Evolutionary conservation across 2,113 vertebrate species (phyloP).

Genomic region (Synchiropus splendidus): DNA sequence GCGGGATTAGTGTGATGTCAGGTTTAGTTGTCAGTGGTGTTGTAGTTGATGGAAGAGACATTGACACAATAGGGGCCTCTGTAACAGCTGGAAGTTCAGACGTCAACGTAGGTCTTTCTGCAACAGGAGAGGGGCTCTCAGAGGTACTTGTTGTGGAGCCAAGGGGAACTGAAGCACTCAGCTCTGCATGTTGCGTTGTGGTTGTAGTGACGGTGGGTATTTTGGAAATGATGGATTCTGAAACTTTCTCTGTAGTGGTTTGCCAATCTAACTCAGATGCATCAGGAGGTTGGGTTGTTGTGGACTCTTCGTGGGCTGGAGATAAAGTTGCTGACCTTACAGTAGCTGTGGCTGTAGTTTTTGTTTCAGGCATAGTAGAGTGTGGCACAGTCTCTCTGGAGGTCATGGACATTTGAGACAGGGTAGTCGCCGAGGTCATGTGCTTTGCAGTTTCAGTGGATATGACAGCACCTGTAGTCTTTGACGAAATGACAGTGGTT

Average conservation of each 20-base stretch:
- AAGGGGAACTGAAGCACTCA: slow-evolving; percentile 3
- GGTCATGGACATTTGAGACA: slow-evolving; percentile 2
- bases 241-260: slow-evolving; percentile 34
- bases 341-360: slow-evolving; percentile 21
- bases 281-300: slow-evolving; percentile 32
- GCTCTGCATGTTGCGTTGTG: not conserved
- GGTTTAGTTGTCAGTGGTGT: slow-evolving; percentile 6
- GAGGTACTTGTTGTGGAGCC: slow-evolving; percentile 23
- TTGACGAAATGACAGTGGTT: slow-evolving; percentile 14
- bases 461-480: slow-evolving; percentile 29
- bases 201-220: slow-evolving; percentile 7
- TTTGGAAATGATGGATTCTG: slow-evolving; percentile 22
- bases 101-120: slow-evolving; percentile 23
- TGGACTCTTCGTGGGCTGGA: slow-evolving; percentile 12
- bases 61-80: slow-evolving; percentile 23
- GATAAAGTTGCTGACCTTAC: slow-evolving; percentile 13
- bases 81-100: slow-evolving; percentile 21
- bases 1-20: slow-evolving; percentile 29
- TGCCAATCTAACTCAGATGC: slow-evolving; percentile 35
- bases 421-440: slow-evolving; percentile 15
- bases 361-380: slow-evolving; percentile 12
- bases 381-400: slow-evolving; percentile 28
- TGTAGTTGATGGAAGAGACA: slow-evolving; percentile 18
- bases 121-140: slow-evolving; percentile 24
- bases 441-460: slow-evolving; percentile 29